Conservation (phyloP, 2,888 invertebrate genomes). For the Saturnia pavonia region DNA sequence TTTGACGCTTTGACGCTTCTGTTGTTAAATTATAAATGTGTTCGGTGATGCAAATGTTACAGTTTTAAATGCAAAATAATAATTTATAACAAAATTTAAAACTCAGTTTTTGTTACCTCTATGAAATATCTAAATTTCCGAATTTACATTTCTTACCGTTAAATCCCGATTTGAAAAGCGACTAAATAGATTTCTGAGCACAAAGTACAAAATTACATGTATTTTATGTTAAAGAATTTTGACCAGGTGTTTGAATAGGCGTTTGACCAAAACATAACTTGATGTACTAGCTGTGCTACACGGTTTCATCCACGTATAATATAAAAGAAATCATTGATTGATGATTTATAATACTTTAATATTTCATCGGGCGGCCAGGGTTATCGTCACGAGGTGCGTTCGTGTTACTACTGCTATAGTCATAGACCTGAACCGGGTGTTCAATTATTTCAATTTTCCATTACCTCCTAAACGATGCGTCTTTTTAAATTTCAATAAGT, state of each 20-base stretch:
- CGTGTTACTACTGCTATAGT: too few relatives aligned
- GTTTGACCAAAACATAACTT: background rate
- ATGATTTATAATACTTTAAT: too few relatives aligned
- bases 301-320: too few relatives aligned
- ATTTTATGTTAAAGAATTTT: background rate
- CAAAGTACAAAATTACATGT: background rate
- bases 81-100: background rate
- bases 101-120: background rate
- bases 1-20: constrained; percentile 66
- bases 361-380: too few relatives aligned
- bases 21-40: constrained; percentile 50
- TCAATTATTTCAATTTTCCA: too few relatives aligned
- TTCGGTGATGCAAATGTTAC: constrained; percentile 67
- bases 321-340: too few relatives aligned
- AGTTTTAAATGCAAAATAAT: constrained; percentile 27
- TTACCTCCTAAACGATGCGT: too few relatives aligned
- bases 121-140: background rate
- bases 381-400: too few relatives aligned
- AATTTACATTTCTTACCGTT: background rate
- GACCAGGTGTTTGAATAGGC: background rate
- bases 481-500: too few relatives aligned
- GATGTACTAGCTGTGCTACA: too few relatives aligned
- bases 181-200: too few relatives aligned
- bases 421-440: too few relatives aligned
- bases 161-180: background rate